phyloP scores from a whole-genome alignment of 2,888 invertebrate genomes.

The Drosophila silvestris region DNA sequence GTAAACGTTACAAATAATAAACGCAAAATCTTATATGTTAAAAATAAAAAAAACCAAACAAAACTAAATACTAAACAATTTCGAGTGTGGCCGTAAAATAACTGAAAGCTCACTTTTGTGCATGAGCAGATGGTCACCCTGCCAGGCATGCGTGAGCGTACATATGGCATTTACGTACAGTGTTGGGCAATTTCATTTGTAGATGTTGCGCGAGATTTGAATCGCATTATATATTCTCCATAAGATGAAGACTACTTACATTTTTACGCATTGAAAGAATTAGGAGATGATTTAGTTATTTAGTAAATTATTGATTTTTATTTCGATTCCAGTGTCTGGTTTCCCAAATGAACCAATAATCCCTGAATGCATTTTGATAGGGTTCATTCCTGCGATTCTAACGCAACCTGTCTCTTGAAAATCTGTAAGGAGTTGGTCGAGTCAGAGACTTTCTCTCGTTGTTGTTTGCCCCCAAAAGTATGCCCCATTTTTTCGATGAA shows the following conservation, averaged over 20 bases:
- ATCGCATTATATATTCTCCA: neutral
- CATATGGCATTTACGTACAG: neutral
- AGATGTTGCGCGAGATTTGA: slow-evolving; percentile 28
- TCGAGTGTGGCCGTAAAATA: slow-evolving; percentile 26
- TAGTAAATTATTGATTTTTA: neutral
- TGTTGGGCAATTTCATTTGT: slow-evolving; percentile 5
- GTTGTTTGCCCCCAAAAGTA: neutral
- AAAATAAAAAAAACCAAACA: neutral
- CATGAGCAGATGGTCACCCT: slow-evolving; percentile 32
- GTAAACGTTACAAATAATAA: neutral
- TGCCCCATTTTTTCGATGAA: neutral
- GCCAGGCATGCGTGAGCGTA: neutral
- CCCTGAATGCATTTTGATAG: neutral
- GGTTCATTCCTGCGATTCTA: neutral
- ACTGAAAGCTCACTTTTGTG: slow-evolving; percentile 11
- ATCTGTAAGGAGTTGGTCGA: neutral
- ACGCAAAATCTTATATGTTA: accelerated
- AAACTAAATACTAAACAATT: slow-evolving; percentile 26
- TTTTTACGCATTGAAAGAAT: neutral
- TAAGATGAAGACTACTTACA: neutral
- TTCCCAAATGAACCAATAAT: neutral
- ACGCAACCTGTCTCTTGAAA: neutral
- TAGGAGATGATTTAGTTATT: neutral
- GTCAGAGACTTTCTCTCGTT: accelerated
- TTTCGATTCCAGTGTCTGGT: neutral